Evolutionary conservation across 2,113 vertebrate genomes (phyloP), one percentile per base, ranked within the genome.

Genomic region (Thalassarche chlororhynchos): DNA sequence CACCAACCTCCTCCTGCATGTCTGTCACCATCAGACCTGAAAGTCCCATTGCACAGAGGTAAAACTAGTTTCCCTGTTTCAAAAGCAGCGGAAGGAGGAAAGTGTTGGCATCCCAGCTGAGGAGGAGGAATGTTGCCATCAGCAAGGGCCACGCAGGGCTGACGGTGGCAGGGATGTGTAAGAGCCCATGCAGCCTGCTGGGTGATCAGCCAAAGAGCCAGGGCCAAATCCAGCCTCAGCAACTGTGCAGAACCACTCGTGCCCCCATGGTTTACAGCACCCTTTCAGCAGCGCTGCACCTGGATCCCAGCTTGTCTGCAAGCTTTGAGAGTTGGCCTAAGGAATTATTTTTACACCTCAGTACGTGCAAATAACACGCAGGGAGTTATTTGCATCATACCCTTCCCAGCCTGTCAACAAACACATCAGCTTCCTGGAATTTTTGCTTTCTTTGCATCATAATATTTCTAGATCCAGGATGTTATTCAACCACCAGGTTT

Each of bases 341-440:
- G 52, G 60, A 82, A 68, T 92, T 75, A 46, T 81, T 94, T 96
- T 82, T 82, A 49, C 17, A 47, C 65, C 38, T 94, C 34, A 10
- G 40, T 68, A 84, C 2, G 0, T 87, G 83, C 84, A 75, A 76
- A 60, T 62, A 55, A 58, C 34, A 32, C 9, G 17, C 14, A 40
- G n/a, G 11, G 72, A 81, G 36, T 74, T 65, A 40, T 65, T 70
- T 92, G 52, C 89, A 93, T 96, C 80, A 58, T 49, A 29, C 6
- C 21, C 23, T 38, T 71, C 38, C 65, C 40, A 76, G 57, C 18
- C 47, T 52, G 44, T 89, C 72, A 84, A 72, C 65, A 94, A 96
- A 88, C 57, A 92, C 69, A 61, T 87, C 72, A 69, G 65, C 65
- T 91, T 93, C 89, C 84, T 94, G 77, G 81, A 81, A 92, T 79